These are phyloP conservation scores for Alloplasta piceator DNA, from an alignment of 2,888 invertebrate species.

Conservation along the genomic window DNA sequence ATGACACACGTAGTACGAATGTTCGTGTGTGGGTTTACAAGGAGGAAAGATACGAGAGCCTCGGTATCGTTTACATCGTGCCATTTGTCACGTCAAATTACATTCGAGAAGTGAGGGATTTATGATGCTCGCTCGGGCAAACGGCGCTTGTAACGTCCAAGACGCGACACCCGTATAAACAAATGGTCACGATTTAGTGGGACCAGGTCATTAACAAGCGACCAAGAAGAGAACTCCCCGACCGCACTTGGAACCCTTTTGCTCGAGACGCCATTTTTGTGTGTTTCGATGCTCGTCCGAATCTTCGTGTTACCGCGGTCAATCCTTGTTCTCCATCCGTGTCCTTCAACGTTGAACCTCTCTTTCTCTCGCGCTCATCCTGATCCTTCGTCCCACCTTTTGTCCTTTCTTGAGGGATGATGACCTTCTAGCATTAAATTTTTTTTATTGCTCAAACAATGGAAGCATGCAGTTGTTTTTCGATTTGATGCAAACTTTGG, in stretches of 20 bases:
- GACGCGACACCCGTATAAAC: conserved; percentile 77
- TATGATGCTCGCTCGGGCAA: conserved; percentile 74
- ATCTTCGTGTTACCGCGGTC: conserved; percentile 12
- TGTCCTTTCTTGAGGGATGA: conserved; percentile 20
- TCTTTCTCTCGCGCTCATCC: conserved; percentile 38
- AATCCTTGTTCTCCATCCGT: conserved; percentile 17
- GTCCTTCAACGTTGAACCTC: conserved; percentile 49
- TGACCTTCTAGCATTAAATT: too few species aligned
- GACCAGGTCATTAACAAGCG: conserved; percentile 78
- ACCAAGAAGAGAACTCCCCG: conserved; percentile 51
- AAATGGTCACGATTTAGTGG: conserved; percentile 80
- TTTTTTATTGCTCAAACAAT: too few species aligned
- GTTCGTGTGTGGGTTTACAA: neutral
- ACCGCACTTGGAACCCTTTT: conserved; percentile 33
- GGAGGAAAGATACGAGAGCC: conserved; percentile 54
- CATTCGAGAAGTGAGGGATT: conserved; percentile 75
- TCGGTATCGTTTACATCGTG: conserved; percentile 78
- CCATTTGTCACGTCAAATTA: conserved; percentile 81
- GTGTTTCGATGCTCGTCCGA: neutral
- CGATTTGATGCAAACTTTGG: too few species aligned
- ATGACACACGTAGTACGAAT: conserved; percentile 25
- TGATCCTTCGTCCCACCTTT: neutral
- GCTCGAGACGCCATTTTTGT: neutral
- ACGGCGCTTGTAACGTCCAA: conserved; percentile 75
- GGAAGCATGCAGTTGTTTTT: too few species aligned